Evolutionary conservation across 1,140 invertebrate species (phyloP).

Genomic region (Diplogasteroides magnus): DNA sequence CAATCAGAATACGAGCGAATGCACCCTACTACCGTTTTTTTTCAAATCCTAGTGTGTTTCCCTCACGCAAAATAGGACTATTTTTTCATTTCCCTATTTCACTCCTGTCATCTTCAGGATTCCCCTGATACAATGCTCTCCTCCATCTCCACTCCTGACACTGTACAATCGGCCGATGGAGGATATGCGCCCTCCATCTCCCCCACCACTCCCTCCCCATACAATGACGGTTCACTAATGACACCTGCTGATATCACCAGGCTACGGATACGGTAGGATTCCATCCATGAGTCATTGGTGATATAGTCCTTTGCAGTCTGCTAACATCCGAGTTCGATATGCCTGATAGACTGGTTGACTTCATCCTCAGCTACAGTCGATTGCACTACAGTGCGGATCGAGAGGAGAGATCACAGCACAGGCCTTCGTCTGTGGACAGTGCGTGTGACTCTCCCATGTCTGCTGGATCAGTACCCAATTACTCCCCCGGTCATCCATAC

Average conservation of each 20-base stretch:
- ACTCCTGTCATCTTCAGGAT: too few relatives aligned
- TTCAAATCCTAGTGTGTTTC: not conserved
- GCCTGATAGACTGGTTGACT: not conserved
- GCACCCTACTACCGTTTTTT: too few relatives aligned
- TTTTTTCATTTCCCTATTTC: too few relatives aligned
- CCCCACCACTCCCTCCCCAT: not conserved
- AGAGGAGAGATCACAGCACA: conserved; percentile 34
- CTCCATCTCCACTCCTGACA: not conserved
- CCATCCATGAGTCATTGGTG: too few relatives aligned
- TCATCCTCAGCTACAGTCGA: conserved; percentile 35
- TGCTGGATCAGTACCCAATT: conserved; percentile 30
- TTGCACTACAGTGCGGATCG: conserved; percentile 35
- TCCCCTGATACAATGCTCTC: conserved; percentile 16
- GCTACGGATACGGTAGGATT: conserved; percentile 1
- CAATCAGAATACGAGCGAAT: not conserved
- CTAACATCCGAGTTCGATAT: not conserved
- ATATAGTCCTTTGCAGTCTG: too few relatives aligned
- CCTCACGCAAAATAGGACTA: too few relatives aligned
- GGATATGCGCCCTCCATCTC: not conserved
- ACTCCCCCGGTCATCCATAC: conserved; percentile 29
- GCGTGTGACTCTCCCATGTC: conserved; percentile 34
- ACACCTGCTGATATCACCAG: conserved; percentile 4
- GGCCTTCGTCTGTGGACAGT: conserved; percentile 25
- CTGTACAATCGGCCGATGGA: not conserved
- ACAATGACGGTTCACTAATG: conserved; percentile 8